These are phyloP conservation scores for Bombylius discolor DNA, from an alignment of 2,888 invertebrate genomes.

Conservation along the genomic window DNA sequence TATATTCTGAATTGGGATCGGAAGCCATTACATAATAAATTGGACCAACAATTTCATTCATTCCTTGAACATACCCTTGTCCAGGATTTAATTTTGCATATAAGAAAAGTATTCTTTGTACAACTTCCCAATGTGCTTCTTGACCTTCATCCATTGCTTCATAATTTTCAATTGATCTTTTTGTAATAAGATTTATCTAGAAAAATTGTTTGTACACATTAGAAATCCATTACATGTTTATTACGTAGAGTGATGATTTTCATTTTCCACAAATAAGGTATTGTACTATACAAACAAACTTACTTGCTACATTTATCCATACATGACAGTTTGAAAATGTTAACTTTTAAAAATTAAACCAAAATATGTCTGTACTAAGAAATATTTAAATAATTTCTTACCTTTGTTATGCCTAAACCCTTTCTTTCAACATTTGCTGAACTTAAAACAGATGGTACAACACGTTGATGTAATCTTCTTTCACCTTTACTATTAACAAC, in stretches of 20 bases:
- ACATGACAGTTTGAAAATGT: neutral
- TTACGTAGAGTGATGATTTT: too few relatives aligned
- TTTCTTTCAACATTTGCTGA: conserved; percentile 79
- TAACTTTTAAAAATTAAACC: neutral
- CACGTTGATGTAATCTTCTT: conserved; percentile 75
- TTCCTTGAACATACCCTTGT: conserved; percentile 91
- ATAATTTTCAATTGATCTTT: conserved; percentile 68
- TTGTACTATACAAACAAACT: neutral
- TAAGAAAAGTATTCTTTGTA: conserved; percentile 89
- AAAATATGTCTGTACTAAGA: neutral
- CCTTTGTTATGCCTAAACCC: conserved; percentile 81
- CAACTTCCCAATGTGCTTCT: conserved; percentile 98
- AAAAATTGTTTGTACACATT: neutral
- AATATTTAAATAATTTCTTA: conserved; percentile 29
- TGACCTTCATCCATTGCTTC: conserved; percentile 75
- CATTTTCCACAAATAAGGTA: too few relatives aligned
- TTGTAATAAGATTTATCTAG: conserved; percentile 56
- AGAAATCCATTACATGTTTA: too few relatives aligned
- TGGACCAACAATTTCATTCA: conserved; percentile 99
- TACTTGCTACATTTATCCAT: neutral
- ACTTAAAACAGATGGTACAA: conserved; percentile 72
- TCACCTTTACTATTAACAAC: conserved; percentile 67
- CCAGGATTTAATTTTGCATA: conserved; percentile 98
- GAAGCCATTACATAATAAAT: conserved; percentile 95
- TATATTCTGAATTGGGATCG: conserved; percentile 65